Conservation (phyloP, 1,140 invertebrate species). For the Hesperophylax magnus region DNA sequence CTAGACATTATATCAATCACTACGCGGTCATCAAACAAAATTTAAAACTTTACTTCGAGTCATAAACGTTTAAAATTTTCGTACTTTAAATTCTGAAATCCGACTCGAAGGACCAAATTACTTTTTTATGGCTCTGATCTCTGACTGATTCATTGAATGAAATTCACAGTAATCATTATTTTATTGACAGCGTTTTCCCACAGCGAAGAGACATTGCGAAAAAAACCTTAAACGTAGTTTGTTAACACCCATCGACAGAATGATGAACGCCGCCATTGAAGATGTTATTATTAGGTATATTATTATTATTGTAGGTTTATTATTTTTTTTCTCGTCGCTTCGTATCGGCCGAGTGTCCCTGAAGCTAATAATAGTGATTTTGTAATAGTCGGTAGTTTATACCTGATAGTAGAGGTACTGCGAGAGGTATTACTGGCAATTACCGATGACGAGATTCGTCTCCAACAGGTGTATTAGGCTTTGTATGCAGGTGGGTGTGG, state of each 20-base stretch:
- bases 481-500: conserved; percentile 9
- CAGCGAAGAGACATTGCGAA: background rate
- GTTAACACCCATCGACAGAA: conserved; percentile 20
- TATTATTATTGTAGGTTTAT: background rate
- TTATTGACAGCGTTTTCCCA: conserved; percentile 14
- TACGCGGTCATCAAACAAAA: no score
- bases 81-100: background rate
- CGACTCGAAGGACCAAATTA: background rate
- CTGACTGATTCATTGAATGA: conserved; percentile 10
- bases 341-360: conserved; percentile 23
- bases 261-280: background rate
- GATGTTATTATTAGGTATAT: conserved; percentile 10
- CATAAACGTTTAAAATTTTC: background rate
- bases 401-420: background rate
- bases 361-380: conserved; percentile 32
- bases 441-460: conserved; percentile 25
- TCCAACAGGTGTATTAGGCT: conserved; percentile 14
- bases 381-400: conserved; percentile 10
- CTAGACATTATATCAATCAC: no score
- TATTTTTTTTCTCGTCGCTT: conserved; percentile 21
- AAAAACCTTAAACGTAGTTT: background rate
- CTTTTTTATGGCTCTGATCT: background rate
- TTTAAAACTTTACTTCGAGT: no score
- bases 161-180: background rate
- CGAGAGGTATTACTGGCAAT: conserved; percentile 9